Evolutionary conservation across 2,113 vertebrate species (phyloP).

Genomic region (Sebastes fasciatus): DNA sequence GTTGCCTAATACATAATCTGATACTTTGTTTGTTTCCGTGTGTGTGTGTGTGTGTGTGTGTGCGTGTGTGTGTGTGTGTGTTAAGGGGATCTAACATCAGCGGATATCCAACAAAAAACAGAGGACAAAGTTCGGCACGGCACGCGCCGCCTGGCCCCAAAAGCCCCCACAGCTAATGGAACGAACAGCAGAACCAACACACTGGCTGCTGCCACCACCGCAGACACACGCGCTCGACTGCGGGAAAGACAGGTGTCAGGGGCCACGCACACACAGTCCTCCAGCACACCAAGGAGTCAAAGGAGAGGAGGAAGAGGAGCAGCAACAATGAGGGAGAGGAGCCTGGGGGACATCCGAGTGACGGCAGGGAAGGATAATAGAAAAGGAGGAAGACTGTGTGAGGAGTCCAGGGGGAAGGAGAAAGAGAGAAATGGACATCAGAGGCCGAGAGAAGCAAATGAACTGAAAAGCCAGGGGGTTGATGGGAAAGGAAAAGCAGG

Average conservation of each 20-base stretch:
- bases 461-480: conserved; percentile 42
- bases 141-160: conserved; percentile 73
- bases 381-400: conserved; percentile 70
- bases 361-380: conserved; percentile 56
- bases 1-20: conserved; percentile 74
- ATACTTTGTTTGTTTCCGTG: conserved; percentile 25
- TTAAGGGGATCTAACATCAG: conserved; percentile 89
- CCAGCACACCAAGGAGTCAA: conserved; percentile 52
- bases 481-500: conserved; percentile 64
- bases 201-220: conserved; percentile 52
- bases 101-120: conserved; percentile 87
- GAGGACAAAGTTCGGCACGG: conserved; percentile 91
- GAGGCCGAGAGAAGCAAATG: conserved; percentile 52
- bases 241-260: conserved; percentile 49
- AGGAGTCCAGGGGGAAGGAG: conserved; percentile 64
- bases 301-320: conserved; percentile 86
- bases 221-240: conserved; percentile 50
- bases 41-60: too few relatives aligned
- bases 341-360: conserved; percentile 43
- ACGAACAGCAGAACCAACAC: conserved; percentile 80
- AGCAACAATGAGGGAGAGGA: conserved; percentile 58
- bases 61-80: conserved; percentile 27
- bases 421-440: conserved; percentile 61
- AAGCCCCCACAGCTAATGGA: conserved; percentile 58
- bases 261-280: conserved; percentile 49